Conservation (phyloP, 2,888 invertebrate species). For the Lacanobia oleracea region DNA sequence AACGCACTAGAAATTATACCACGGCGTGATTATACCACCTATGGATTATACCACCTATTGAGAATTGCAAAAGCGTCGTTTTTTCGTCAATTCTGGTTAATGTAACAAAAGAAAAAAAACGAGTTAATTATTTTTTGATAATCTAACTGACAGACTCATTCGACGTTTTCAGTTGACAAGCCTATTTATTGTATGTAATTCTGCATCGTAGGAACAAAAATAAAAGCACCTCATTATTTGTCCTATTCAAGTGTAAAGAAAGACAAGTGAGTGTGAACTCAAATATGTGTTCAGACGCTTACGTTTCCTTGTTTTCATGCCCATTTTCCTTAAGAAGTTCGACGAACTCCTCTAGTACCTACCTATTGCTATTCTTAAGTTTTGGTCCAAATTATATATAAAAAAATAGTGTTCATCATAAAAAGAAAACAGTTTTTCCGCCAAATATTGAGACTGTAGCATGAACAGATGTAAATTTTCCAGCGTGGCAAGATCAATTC, state of each 20-base stretch:
- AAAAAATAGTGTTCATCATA: no score
- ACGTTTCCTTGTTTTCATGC: slow-evolving; percentile 45
- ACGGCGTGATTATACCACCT: no score
- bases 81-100: no score
- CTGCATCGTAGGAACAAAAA: not conserved
- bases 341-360: not conserved
- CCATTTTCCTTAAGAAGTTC: slow-evolving; percentile 47
- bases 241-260: slow-evolving; percentile 33
- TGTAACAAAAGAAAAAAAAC: no score
- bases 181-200: not conserved
- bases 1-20: no score
- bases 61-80: no score
- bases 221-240: slow-evolving; percentile 13
- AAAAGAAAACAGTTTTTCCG: no score
- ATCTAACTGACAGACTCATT: no score
- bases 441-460: not conserved
- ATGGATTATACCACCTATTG: no score
- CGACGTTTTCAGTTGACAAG: no score
- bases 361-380: not conserved
- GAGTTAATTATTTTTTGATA: no score
- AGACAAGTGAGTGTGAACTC: slow-evolving; percentile 56
- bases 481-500: not conserved
- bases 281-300: slow-evolving; percentile 56
- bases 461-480: not conserved
- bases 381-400: not conserved